Evolutionary conservation across 2,797 vertebrate genomes (phyloP).

Genomic region (Dipus sagitta): DNA sequence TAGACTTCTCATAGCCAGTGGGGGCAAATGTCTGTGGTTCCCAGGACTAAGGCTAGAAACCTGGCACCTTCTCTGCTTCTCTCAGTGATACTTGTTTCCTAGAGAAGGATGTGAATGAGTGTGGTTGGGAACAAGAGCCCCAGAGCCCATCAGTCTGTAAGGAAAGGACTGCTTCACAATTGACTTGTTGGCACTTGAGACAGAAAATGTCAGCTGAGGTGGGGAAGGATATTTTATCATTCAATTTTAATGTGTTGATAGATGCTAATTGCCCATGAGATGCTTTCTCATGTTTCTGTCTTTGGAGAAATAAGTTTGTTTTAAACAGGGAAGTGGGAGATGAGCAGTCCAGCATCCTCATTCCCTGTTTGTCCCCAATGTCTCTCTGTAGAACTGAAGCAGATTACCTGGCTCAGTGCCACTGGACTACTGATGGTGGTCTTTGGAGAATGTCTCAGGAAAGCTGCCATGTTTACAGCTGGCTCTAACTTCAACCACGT

Average conservation of each 20-base stretch:
- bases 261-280: not conserved
- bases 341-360: not conserved
- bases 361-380: not conserved
- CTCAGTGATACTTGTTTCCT: not conserved
- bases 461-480: constrained; percentile 97
- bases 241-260: not conserved
- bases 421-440: constrained; percentile 95
- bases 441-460: constrained; percentile 94
- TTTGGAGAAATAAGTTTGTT: not conserved
- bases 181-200: not conserved
- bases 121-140: accelerated
- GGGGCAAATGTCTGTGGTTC: not conserved
- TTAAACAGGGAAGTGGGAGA: not conserved
- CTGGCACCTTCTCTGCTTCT: not conserved
- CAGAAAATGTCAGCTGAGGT: not conserved
- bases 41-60: not conserved
- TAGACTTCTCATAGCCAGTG: not conserved
- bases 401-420: constrained; percentile 93
- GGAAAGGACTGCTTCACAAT: not conserved
- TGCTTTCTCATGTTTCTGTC: not conserved
- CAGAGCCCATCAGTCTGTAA: not conserved
- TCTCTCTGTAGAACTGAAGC: constrained; percentile 93
- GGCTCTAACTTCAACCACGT: constrained; percentile 99
- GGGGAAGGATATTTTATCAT: not conserved
- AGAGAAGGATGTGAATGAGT: not conserved